These are phyloP conservation scores for Mesembrinibis cayennensis DNA, from an alignment of 2,113 vertebrate species.

Conservation along the genomic window DNA sequence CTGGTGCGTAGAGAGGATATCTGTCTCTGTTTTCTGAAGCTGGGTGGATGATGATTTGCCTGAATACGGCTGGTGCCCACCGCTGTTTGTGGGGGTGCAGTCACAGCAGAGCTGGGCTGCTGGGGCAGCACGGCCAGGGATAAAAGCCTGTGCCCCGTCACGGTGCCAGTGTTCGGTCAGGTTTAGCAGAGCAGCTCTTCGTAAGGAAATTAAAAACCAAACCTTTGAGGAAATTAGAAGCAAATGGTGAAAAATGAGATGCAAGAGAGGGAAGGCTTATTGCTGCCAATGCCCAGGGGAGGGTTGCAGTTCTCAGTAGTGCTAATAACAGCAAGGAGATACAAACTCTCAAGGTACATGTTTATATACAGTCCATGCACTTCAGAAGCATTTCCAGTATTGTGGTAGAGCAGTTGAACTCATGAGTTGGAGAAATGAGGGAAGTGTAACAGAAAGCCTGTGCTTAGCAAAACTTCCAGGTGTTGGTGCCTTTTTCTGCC, in stretches of 20 bases:
- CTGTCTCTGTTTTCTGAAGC: background rate
- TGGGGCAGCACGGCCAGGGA: rapidly evolving
- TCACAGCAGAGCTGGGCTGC: background rate
- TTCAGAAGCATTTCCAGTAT: background rate
- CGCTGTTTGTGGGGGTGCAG: rapidly evolving
- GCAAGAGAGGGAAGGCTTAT: background rate
- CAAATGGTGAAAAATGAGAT: background rate
- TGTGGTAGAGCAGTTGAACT: background rate
- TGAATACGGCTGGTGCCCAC: background rate
- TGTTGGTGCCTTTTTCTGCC: background rate
- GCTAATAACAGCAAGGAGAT: background rate
- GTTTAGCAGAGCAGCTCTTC: background rate
- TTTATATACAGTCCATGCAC: background rate
- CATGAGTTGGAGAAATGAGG: background rate
- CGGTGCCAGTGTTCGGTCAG: rapidly evolving
- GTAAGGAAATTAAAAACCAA: background rate
- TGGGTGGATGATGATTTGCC: background rate
- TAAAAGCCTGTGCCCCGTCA: background rate
- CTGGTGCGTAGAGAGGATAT: background rate
- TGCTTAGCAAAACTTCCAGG: background rate
- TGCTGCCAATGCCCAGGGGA: background rate
- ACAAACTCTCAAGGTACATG: rapidly evolving
- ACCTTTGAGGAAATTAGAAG: background rate
- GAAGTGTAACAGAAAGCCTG: background rate
- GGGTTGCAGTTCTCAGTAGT: background rate